A percentile compares a stretch with the other conserved stretches of the same genome.
Conservation (phyloP, 2,797 vertebrate genomes). For the Sebastes goodei region DNA sequence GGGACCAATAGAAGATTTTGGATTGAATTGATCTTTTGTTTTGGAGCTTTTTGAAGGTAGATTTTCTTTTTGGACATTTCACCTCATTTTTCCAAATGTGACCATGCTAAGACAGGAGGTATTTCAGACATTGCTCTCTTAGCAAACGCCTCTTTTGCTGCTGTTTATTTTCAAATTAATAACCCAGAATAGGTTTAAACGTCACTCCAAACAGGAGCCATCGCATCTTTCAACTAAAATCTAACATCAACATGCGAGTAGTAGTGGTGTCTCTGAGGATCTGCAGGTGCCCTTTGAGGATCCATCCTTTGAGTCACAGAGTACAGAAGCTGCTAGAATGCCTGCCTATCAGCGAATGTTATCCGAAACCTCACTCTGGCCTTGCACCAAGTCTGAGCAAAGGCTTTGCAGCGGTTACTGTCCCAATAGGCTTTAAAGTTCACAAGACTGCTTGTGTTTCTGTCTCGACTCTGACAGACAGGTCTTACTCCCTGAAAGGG, state of each 20-base stretch:
- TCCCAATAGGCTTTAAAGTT: slow-evolving; percentile 63
- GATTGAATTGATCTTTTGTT: slow-evolving; percentile 37
- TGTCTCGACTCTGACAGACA: slow-evolving; percentile 66
- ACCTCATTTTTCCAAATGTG: slow-evolving; percentile 38
- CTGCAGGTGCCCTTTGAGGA: slow-evolving; percentile 51
- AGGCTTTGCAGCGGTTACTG: slow-evolving; percentile 54
- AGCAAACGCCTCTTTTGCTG: slow-evolving; percentile 33
- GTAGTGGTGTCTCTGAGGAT: slow-evolving; percentile 23
- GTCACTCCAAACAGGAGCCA: slow-evolving; percentile 7
- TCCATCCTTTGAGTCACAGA: slow-evolving; percentile 30
- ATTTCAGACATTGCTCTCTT: slow-evolving; percentile 24
- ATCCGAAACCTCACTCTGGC: slow-evolving; percentile 57
- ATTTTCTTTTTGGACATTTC: slow-evolving; percentile 8
- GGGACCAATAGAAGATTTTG: slow-evolving; percentile 72
- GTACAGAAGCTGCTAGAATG: slow-evolving; percentile 48
- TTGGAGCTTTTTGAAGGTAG: slow-evolving; percentile 22
- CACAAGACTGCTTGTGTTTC: slow-evolving; percentile 46
- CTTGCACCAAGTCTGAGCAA: slow-evolving; percentile 51
- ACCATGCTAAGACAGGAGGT: background rate
- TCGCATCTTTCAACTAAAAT: slow-evolving; percentile 8
- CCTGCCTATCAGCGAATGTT: slow-evolving; percentile 22
- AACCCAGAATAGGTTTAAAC: background rate
- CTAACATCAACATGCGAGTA: background rate
- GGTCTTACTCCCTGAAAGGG: slow-evolving; percentile 66
- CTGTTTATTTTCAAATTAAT: slow-evolving; percentile 48